A percentile compares a stretch with the other conserved stretches of the same genome.
phyloP scores from a whole-genome alignment of 2,888 invertebrate genomes.

The Dendrolimus pini region DNA sequence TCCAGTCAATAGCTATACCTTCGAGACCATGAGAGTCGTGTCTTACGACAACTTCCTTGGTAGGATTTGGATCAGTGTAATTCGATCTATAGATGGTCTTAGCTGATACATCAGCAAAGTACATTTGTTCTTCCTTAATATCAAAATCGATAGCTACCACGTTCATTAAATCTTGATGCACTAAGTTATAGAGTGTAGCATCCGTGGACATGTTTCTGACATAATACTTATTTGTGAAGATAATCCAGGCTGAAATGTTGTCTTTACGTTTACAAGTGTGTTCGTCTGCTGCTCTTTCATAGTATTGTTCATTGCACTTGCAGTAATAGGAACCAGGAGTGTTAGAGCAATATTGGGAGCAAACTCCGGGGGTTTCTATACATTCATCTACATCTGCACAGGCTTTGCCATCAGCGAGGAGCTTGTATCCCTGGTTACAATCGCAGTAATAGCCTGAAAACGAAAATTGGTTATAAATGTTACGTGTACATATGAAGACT shows the following conservation, averaged over 20 bases:
- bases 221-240: constrained; percentile 98
- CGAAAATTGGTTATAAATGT: background rate
- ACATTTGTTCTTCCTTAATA: constrained; percentile 87
- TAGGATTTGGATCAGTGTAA: constrained; percentile 75
- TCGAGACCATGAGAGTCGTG: constrained; percentile 98
- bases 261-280: constrained; percentile 94
- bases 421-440: constrained; percentile 95
- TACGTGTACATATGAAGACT: no score
- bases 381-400: constrained; percentile 96
- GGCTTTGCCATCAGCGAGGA: constrained; percentile 92
- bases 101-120: constrained; percentile 97
- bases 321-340: constrained; percentile 97
- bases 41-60: constrained; percentile 89
- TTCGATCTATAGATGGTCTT: constrained; percentile 93
- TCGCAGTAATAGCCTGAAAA: constrained; percentile 90
- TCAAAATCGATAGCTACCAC: constrained; percentile 98
- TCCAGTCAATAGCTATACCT: constrained; percentile 98
- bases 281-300: constrained; percentile 90
- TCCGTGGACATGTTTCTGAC: constrained; percentile 96
- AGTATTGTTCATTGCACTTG: constrained; percentile 95
- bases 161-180: constrained; percentile 96
- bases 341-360: constrained; percentile 96
- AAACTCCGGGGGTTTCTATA: constrained; percentile 89
- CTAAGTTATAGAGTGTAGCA: constrained; percentile 88
- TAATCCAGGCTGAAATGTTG: constrained; percentile 87